phyloP scores from a whole-genome alignment of 1,140 invertebrate species.

The Neodiprion virginianus region DNA sequence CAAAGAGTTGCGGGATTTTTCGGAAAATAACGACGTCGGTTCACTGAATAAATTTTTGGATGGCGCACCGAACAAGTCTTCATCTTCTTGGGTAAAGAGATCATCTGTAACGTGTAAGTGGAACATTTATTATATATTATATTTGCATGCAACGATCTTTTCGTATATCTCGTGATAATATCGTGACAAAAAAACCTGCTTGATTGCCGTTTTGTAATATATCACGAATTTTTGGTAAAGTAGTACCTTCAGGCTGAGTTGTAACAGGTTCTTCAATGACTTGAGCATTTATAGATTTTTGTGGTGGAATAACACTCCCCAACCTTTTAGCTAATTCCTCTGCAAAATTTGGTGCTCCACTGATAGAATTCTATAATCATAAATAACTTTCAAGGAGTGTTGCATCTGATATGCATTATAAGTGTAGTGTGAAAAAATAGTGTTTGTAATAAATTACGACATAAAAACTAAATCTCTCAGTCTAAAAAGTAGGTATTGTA shows the following conservation, averaged over 20 bases:
- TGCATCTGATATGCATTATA: constrained; percentile 21
- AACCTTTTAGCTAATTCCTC: constrained; percentile 68
- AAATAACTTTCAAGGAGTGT: not conserved
- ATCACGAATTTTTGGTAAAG: not conserved
- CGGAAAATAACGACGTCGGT: constrained; percentile 39
- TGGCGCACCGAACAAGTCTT: constrained; percentile 37
- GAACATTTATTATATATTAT: not conserved
- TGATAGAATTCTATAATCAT: constrained; percentile 33
- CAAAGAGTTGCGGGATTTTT: constrained; percentile 37
- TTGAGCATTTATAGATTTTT: constrained; percentile 36
- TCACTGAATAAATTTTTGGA: constrained; percentile 44
- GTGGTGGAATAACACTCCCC: constrained; percentile 54
- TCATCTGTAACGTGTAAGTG: constrained; percentile 42
- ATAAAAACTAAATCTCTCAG: not conserved
- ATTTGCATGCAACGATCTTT: not conserved
- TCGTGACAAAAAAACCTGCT: not conserved
- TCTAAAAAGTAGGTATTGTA: not conserved
- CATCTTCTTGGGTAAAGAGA: constrained; percentile 39
- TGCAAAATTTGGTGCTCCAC: constrained; percentile 61
- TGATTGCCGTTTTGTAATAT: constrained; percentile 12
- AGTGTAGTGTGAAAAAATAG: not conserved
- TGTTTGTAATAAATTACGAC: constrained; percentile 22
- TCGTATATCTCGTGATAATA: not conserved
- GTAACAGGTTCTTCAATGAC: constrained; percentile 44
- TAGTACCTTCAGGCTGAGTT: constrained; percentile 48